Evolutionary conservation across 2,113 vertebrate species (phyloP).

Genomic region (Chaetodon trifascialis): DNA sequence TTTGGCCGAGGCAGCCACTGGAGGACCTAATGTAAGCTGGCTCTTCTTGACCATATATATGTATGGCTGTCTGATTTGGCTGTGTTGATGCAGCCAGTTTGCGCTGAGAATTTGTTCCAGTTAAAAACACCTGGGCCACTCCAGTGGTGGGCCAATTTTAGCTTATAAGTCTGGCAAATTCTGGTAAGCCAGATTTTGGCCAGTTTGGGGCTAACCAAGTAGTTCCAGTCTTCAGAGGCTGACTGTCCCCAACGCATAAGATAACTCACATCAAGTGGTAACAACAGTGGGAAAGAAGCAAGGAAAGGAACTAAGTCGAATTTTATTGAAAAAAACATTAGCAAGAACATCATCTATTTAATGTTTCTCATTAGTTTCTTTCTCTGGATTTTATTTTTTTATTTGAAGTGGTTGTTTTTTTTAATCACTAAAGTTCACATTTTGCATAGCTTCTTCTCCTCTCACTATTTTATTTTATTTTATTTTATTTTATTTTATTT

Average conservation of each 20-base stretch:
- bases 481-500: too few relatives aligned
- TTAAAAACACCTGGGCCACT: background rate
- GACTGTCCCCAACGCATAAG: background rate
- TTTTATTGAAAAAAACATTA: background rate
- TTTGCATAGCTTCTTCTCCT: background rate
- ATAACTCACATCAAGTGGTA: background rate
- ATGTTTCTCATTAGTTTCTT: background rate
- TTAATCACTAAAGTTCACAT: background rate
- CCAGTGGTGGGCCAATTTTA: background rate
- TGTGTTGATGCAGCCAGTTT: background rate
- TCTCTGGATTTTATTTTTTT: background rate
- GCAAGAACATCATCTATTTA: too few relatives aligned
- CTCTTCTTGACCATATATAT: background rate
- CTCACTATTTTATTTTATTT: too few relatives aligned
- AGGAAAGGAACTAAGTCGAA: too few relatives aligned
- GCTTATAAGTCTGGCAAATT: background rate
- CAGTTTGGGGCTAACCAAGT: background rate
- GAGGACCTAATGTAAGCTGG: background rate
- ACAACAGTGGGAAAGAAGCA: too few relatives aligned
- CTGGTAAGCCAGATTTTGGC: background rate
- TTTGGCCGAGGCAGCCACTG: background rate
- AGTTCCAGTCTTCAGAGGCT: background rate
- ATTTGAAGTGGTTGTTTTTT: background rate
- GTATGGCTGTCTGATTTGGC: background rate
- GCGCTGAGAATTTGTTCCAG: background rate